phyloP scores from a whole-genome alignment of 2,888 invertebrate species.

The Agelastica alni region DNA sequence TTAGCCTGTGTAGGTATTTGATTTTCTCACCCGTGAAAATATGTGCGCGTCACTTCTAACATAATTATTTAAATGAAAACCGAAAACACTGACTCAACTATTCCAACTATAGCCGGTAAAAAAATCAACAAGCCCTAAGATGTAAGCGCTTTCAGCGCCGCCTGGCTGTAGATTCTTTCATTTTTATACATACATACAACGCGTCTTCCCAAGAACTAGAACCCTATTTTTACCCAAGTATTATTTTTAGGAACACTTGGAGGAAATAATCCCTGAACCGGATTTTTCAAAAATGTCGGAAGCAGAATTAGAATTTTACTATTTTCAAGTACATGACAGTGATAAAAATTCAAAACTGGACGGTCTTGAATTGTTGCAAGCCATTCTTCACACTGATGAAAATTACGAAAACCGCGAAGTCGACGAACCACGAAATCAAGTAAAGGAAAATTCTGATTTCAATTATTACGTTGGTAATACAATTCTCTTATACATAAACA shows the following conservation, averaged over 20 bases:
- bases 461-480: conserved; percentile 59
- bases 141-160: too few relatives aligned
- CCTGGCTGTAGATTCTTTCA: too few relatives aligned
- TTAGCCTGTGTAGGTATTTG: too few relatives aligned
- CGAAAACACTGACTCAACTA: too few relatives aligned
- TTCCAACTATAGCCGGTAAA: too few relatives aligned
- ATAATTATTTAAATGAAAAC: too few relatives aligned
- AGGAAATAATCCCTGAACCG: conserved; percentile 56
- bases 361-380: conserved; percentile 85
- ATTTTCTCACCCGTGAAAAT: too few relatives aligned
- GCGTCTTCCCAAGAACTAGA: too few relatives aligned
- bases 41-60: too few relatives aligned
- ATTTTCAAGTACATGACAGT: conserved; percentile 86
- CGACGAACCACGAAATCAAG: conserved; percentile 38
- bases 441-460: conserved; percentile 56
- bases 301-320: conserved; percentile 84
- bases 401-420: conserved; percentile 60
- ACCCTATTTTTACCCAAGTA: neutral
- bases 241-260: conserved; percentile 51
- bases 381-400: conserved; percentile 74
- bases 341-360: conserved; percentile 89
- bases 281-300: conserved; percentile 74
- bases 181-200: too few relatives aligned
- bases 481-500: too few relatives aligned
- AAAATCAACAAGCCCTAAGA: too few relatives aligned